Base-by-base conservation (phyloP, 92 coral and sea anemone species). In the Actinernus sp. region DNA sequence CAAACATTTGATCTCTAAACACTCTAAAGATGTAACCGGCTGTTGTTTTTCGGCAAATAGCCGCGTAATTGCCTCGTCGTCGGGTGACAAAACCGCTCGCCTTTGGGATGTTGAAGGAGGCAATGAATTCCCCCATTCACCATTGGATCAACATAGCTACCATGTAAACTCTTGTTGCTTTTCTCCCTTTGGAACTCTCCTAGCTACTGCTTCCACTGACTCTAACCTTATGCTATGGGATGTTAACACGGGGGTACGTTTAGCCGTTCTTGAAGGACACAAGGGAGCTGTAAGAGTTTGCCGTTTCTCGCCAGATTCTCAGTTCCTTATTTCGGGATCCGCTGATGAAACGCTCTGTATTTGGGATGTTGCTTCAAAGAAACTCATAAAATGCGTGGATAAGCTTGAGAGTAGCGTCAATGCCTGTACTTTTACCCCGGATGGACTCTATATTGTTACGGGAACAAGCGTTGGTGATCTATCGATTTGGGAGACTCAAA, bases 151-250 rank as follows among this genome's bases (percentile, higher is more conserved):
- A 10, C 98, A 94, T 61, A 58, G 76, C 23, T 94, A 94, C 45
- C 88, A 88, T 41, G 92, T 94, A 21, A 91, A 92, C 71, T 80
- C 97, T 52, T 94, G 98, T 62, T 56, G 92, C 46, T 83, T 91
- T 66, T 94, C 98, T 16, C 98, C 98, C 0, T 94, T 94, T 72
- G 98, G 98, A 26, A 94, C 98, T 38, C 26, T 94, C 14, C 64
- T 94, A 32, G 98, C 98, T 10, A 91, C 98, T 20, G 97, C 95
- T 9, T 94, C 98, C 18, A 91, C 97, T 21, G 98, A 94, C 55
- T 84, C 92, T 63, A 94, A 84, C 37, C 74, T 94, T 47, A 82
- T 80, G 39, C 73, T 94, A 26, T 94, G 98, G 98, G 97, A 94
- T 68, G 81, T 87, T 5, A 88, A 82, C 40, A 73, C 97, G 4